Conservation (phyloP, 2,113 vertebrate genomes). For the Todiramphus saurophagus region DNA sequence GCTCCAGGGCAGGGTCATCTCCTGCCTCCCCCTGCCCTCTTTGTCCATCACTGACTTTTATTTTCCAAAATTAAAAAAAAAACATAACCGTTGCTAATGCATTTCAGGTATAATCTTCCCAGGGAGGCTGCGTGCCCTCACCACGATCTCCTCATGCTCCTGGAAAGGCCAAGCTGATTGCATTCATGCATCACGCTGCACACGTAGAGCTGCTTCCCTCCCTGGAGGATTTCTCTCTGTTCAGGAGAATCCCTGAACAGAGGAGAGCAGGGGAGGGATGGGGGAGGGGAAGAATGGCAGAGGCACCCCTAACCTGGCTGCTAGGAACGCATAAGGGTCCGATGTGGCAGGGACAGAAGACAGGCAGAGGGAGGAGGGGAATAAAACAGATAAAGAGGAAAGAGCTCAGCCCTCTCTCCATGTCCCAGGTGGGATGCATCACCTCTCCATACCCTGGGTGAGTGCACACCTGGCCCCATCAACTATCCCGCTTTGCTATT, state of each 20-base stretch:
- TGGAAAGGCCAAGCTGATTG: not conserved
- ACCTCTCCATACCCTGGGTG: rapidly evolving
- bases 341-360: not conserved
- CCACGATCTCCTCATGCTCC: not conserved
- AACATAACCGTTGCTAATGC: not conserved
- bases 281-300: rapidly evolving
- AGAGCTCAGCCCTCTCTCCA: not conserved
- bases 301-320: not conserved
- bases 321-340: rapidly evolving
- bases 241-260: not conserved
- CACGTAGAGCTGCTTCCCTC: not conserved
- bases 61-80: not conserved
- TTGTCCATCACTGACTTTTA: not conserved
- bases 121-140: not conserved
- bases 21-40: not conserved
- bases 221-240: not conserved
- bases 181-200: not conserved
- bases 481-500: rapidly evolving
- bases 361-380: not conserved
- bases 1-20: not conserved
- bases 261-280: not conserved
- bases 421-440: not conserved
- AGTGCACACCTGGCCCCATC: not conserved
- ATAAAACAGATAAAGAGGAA: not conserved
- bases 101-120: not conserved